Evolutionary conservation across 2,113 vertebrate species (phyloP).

Genomic region (Atlantisia rogersi): DNA sequence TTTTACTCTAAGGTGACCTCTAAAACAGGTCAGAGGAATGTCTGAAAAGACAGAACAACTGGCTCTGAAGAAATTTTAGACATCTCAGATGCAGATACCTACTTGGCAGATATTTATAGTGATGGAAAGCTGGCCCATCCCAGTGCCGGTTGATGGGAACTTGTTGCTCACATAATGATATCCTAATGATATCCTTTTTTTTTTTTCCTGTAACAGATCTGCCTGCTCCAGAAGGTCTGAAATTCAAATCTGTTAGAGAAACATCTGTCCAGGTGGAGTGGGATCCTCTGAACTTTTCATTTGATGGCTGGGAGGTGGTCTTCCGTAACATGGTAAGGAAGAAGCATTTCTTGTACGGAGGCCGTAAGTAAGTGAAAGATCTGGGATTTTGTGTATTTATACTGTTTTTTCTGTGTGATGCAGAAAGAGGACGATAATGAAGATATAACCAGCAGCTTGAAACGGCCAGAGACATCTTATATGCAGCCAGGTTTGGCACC

Average conservation of each 20-base stretch:
- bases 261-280: constrained; percentile 95
- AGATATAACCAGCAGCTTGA: constrained; percentile 88
- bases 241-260: constrained; percentile 93
- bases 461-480: constrained; percentile 88
- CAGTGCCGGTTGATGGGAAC: not conserved
- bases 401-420: not conserved
- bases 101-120: not conserved
- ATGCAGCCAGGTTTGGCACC: constrained; percentile 92
- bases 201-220: constrained; percentile 79
- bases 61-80: not conserved
- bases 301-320: constrained; percentile 95
- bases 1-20: not conserved
- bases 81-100: not conserved
- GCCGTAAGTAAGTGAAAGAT: not conserved
- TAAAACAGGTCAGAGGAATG: not conserved
- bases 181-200: not conserved
- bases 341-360: accelerated
- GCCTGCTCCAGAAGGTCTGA: constrained; percentile 93
- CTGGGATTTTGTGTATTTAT: not conserved
- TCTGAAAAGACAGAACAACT: not conserved
- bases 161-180: not conserved
- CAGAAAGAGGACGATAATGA: constrained; percentile 97
- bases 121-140: not conserved
- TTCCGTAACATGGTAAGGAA: constrained; percentile 90
- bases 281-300: constrained; percentile 92